Evolutionary conservation across 53 echinoderm and acorn worm genomes (phyloP), one percentile per base, ranked within the genome.

Genomic region (Glandiceps talaboti): DNA sequence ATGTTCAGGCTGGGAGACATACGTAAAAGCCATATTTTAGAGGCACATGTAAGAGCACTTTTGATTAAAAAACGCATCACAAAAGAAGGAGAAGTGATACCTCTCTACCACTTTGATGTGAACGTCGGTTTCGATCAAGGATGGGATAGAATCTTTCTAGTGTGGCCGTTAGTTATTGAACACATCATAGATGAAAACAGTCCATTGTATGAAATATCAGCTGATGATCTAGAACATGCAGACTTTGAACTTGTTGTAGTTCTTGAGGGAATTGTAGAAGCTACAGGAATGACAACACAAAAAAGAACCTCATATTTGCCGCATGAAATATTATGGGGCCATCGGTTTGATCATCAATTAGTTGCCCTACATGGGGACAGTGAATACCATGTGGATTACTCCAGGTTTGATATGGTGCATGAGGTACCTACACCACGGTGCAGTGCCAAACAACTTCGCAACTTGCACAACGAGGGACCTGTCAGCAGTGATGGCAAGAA

Each of bases 1-100:
- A 99, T 99, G 93, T 93, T 99, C 75, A 91, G 99, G 25, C 87
- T 99, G 33, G 99, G 99, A 73, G 91, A 99, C 85, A 99, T 99
- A 32, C 93, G 99, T 26, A 87, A 91, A 78, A 94, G 93, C 28
- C 99, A 99, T 74, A 82, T 99, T 32, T 93, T 94, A 87, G 99
- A 99, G 80, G 99, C 93, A 32, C 99, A 99, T 80, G 73, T 99
- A 33, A 80, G 99, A 82, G 93, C 91, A 20, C 89, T 91, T 79
- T 80, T 91, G 76, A 88, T 99, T 31, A 99, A 86, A 79, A 93
- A 93, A 12, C 80, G 91, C 74, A 89, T 99, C 0, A 99, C 99
- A 1, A 82, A 77, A 14, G 99, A 99, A 85, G 93, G 93, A 0
- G 99, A 99, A 75, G 91, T 99, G 75, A 99, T 99, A 78, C 99